These are phyloP conservation scores for Melipona bicolor DNA, from an alignment of 2,888 invertebrate species.

Conservation along the genomic window DNA sequence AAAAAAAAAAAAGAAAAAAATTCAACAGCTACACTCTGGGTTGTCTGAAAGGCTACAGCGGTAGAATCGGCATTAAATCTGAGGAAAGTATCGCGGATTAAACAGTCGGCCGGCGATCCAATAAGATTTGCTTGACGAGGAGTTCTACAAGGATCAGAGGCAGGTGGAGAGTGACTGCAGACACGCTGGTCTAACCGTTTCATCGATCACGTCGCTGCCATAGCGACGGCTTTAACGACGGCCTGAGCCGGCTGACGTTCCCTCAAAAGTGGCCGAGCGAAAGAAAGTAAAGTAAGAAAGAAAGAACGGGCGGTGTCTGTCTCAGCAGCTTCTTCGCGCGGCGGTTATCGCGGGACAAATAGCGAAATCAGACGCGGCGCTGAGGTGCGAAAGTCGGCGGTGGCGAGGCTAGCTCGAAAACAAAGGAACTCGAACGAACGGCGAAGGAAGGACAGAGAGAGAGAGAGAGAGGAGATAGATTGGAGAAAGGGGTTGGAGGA, in stretches of 20 bases:
- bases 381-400: conserved; percentile 22
- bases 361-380: neutral
- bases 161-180: conserved; percentile 24
- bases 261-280: conserved; percentile 36
- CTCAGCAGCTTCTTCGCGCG: conserved; percentile 31
- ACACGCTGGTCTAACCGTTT: conserved; percentile 50
- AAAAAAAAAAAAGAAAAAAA: too few relatives aligned
- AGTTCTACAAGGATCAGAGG: neutral
- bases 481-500: conserved; percentile 26
- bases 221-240: too few relatives aligned
- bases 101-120: neutral
- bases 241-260: neutral
- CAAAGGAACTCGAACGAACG: neutral
- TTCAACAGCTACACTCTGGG: too few relatives aligned
- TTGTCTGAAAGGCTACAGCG: neutral
- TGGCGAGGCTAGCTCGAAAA: conserved; percentile 41
- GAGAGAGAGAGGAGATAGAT: neutral
- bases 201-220: conserved; percentile 64
- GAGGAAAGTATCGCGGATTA: neutral
- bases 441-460: neutral
- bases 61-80: neutral
- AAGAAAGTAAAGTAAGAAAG: conserved; percentile 21
- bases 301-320: conserved; percentile 10
- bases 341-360: conserved; percentile 33
- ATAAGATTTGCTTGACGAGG: neutral